These are phyloP conservation scores for Pentalonia nigronervosa DNA, from an alignment of 1,140 invertebrate species.

Conservation along the genomic window DNA sequence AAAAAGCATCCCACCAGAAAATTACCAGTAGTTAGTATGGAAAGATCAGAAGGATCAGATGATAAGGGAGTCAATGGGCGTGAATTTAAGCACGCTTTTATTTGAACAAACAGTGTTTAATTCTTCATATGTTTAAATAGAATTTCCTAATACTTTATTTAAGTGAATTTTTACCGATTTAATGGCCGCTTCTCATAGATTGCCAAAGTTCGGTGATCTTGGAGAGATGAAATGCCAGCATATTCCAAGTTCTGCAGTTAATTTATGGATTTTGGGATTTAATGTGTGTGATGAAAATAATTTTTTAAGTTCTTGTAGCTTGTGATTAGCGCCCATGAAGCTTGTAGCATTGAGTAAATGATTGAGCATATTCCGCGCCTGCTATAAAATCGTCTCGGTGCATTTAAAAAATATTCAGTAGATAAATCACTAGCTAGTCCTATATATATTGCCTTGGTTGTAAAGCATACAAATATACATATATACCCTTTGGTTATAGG, in stretches of 20 bases:
- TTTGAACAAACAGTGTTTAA: neutral
- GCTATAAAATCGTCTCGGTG: neutral
- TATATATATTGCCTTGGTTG: neutral
- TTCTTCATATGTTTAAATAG: neutral
- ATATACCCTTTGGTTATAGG: neutral
- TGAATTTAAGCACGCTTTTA: neutral
- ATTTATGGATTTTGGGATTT: too few relatives aligned
- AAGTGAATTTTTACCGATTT: neutral
- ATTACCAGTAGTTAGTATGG: too few relatives aligned
- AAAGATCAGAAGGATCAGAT: neutral
- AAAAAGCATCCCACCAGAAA: too few relatives aligned
- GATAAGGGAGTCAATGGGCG: too few relatives aligned
- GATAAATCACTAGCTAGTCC: neutral
- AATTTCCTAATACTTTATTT: neutral
- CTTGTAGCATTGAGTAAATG: neutral
- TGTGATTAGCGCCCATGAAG: too few relatives aligned
- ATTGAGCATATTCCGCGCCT: too few relatives aligned
- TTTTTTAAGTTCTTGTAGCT: too few relatives aligned
- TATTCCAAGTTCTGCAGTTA: too few relatives aligned
- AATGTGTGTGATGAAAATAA: too few relatives aligned
- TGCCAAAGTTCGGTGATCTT: neutral
- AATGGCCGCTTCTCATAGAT: neutral
- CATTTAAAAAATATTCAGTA: neutral
- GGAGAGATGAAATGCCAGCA: too few relatives aligned
- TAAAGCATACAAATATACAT: neutral